Percentiles rank a stretch among this genome's conserved stretches.
Conservation (phyloP, 2,888 invertebrate species). For the Nephrotoma guestfalica region DNA sequence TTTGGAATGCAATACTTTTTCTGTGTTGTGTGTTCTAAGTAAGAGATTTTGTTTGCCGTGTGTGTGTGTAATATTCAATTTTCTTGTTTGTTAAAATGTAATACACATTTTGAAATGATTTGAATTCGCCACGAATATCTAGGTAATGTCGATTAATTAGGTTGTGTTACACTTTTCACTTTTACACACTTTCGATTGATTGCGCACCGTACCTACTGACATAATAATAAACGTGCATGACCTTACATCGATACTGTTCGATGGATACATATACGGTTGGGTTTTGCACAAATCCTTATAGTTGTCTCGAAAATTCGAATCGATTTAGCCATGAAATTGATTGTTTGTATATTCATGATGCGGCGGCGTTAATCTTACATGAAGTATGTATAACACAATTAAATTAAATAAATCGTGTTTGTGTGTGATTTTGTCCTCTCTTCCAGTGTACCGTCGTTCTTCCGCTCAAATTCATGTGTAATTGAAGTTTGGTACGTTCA, state of each 20-base stretch:
- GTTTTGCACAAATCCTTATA: background rate
- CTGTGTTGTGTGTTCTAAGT: background rate
- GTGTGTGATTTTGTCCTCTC: slow-evolving; percentile 1
- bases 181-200: background rate
- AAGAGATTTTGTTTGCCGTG: background rate
- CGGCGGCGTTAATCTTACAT: background rate
- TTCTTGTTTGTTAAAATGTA: background rate
- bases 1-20: background rate
- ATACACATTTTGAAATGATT: background rate
- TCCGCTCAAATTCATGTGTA: background rate
- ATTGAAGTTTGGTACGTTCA: background rate
- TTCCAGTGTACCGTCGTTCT: background rate
- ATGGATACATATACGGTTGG: background rate
- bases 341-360: background rate
- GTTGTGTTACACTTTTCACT: background rate
- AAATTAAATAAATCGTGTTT: background rate
- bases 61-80: background rate
- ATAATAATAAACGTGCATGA: background rate
- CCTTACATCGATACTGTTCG: background rate
- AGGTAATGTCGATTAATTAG: background rate
- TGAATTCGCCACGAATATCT: background rate
- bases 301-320: background rate
- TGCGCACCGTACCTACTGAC: background rate
- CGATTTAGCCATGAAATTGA: background rate
- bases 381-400: background rate